Evolutionary conservation across 2,113 vertebrate genomes (phyloP).

Genomic region (Muntiacus muntjak): DNA sequence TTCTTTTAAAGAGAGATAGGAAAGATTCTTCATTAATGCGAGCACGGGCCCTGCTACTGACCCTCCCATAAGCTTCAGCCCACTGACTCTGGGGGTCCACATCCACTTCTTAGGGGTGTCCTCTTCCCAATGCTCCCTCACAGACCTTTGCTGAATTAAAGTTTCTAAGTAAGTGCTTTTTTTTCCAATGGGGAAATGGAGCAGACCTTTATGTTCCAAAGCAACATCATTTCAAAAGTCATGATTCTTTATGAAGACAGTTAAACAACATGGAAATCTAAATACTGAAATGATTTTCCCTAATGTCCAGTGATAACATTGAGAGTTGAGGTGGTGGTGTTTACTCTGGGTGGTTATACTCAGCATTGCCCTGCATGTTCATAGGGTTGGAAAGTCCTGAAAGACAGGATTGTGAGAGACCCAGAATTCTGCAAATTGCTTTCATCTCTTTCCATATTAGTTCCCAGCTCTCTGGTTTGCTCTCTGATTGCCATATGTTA

Average conservation of each 20-base stretch:
- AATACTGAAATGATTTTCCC: background rate
- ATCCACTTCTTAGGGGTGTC: background rate
- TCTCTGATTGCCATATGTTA: background rate
- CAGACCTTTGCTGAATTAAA: background rate
- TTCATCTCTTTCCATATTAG: background rate
- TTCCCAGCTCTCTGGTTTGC: background rate
- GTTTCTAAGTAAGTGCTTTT: background rate
- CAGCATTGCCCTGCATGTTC: background rate
- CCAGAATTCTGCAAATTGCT: background rate
- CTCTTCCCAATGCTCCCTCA: background rate
- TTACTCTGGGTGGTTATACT: background rate
- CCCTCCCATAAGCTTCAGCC: background rate
- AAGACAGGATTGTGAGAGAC: background rate
- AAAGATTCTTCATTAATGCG: background rate
- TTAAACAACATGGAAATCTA: background rate
- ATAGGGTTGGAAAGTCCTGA: background rate
- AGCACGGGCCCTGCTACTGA: background rate
- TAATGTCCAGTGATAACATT: background rate
- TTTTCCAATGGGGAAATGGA: background rate
- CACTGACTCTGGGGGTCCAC: background rate
- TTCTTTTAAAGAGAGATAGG: background rate
- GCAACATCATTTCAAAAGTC: background rate
- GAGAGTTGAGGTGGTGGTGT: background rate
- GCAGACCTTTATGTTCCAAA: background rate
- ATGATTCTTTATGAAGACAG: background rate